Conservation (phyloP, 2,888 invertebrate genomes). For the Amblyjoppa fuscipennis region DNA sequence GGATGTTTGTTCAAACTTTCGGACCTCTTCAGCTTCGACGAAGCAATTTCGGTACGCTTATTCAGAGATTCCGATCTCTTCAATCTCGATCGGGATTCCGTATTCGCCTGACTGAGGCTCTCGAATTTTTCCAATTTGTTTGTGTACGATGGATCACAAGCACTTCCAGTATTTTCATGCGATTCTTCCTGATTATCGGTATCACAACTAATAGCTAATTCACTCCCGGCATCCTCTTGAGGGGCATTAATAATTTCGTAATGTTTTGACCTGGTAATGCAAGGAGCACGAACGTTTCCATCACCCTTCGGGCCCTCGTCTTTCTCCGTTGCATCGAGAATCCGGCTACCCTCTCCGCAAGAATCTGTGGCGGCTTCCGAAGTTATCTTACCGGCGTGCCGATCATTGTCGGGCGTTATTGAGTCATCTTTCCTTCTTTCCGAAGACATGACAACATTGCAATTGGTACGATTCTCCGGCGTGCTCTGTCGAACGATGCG, state of each 20-base stretch:
- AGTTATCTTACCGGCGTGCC: conserved; percentile 71
- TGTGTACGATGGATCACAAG: conserved; percentile 75
- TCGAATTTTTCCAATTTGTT: conserved; percentile 83
- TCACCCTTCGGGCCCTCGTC: conserved; percentile 77
- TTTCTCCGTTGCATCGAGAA: conserved; percentile 84
- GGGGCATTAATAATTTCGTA: conserved; percentile 71
- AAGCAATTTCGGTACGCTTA: conserved; percentile 86
- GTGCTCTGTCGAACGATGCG: conserved; percentile 77
- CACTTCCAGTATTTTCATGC: conserved; percentile 15
- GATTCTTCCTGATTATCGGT: conserved; percentile 35
- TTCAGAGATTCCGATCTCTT: conserved; percentile 89
- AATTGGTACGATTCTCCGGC: conserved; percentile 84
- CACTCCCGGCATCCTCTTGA: conserved; percentile 65
- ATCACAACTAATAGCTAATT: conserved; percentile 38
- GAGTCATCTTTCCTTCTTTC: conserved; percentile 49
- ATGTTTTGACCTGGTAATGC: conserved; percentile 65
- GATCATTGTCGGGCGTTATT: conserved; percentile 85
- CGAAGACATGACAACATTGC: conserved; percentile 72
- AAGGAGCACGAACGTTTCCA: conserved; percentile 46
- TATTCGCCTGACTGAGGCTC: conserved; percentile 78
- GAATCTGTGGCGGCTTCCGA: conserved; percentile 62
- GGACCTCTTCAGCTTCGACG: conserved; percentile 87
- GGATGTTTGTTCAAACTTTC: conserved; percentile 88
- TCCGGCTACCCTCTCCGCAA: conserved; percentile 65
- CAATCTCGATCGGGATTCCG: conserved; percentile 85